Base-by-base conservation (phyloP, 2,888 invertebrate genomes). In the Drosophila affinis region DNA sequence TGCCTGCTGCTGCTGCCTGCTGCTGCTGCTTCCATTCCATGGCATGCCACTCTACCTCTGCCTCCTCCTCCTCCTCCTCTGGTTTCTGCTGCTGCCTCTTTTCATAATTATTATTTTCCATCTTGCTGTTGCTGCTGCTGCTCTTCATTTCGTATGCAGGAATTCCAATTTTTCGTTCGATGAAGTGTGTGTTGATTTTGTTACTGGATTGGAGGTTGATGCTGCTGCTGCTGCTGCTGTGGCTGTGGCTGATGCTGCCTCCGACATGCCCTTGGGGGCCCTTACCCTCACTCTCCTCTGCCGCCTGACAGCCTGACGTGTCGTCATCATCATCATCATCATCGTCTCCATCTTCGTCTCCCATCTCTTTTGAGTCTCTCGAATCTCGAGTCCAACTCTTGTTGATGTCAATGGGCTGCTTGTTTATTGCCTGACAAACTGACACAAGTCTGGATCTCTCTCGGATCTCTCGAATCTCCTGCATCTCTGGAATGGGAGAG, bases 121-220 rank as follows among this genome's bases (percentile, higher is more conserved):
- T 82, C 86, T 87, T 85, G 73, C 68, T 17, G 27, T 27, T 1
- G n/a, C 53, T 48, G 73, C 46, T 46, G 67, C 64, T 45, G 81
- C 69, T 84, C 86, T 75, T 86, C 89, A 88, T 88, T 89, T 88
- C 80, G 63, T 88, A 87, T 87, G 89, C 89, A 88, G 88, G 88
- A 88, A 88, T 88, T 89, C 89, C 85, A 87, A 89, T 88, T 88
- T 85, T 89, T 88, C 87, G 85, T 82, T 88, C 86, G 79, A 82
- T 85, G 80, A 87, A 81, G 87, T 88, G 84, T 84, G 87, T 89
- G 88, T 88, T 89, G 87, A 84, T 79, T 87, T 87, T 81, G 84
- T 80, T 79, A 76, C 86, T 83, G 83, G 62, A 49, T 62, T 61
- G 39, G 39, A 39, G 39, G 39, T 55, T 48, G 24, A 32, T 72